Evolutionary conservation across 2,888 invertebrate genomes (phyloP).

Genomic region (Parnassius mnemosyne): DNA sequence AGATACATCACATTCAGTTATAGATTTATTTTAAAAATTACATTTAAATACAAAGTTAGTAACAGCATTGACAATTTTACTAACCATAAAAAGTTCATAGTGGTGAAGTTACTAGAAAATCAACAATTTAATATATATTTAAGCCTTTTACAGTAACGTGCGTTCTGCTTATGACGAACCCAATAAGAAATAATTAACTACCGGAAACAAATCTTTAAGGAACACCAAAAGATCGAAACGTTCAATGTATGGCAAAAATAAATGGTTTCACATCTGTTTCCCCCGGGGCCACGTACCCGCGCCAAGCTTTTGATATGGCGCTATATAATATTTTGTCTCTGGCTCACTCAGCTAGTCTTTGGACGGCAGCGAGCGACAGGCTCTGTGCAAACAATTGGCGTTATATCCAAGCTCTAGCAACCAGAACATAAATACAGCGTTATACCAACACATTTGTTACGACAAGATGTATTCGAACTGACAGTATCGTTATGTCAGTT

Average conservation of each 20-base stretch:
- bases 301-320: background rate
- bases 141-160: background rate
- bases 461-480: too few species aligned
- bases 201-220: background rate
- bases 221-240: background rate
- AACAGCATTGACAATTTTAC: constrained; percentile 1
- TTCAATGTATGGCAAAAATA: background rate
- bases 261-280: background rate
- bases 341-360: background rate
- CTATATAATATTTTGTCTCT: background rate
- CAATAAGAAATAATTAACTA: constrained; percentile 7
- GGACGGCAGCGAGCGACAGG: background rate
- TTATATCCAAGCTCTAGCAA: background rate
- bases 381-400: background rate
- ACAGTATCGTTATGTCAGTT: too few species aligned
- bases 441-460: background rate
- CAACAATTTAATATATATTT: background rate
- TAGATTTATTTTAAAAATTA: background rate
- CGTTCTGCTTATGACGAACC: constrained; percentile 5
- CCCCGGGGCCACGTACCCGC: background rate
- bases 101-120: background rate
- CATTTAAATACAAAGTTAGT: constrained; percentile 1
- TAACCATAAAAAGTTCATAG: background rate
- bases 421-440: background rate
- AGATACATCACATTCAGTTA: too few species aligned